Conservation (phyloP, 2,113 vertebrate species). For the Hydrolagus affinis region DNA sequence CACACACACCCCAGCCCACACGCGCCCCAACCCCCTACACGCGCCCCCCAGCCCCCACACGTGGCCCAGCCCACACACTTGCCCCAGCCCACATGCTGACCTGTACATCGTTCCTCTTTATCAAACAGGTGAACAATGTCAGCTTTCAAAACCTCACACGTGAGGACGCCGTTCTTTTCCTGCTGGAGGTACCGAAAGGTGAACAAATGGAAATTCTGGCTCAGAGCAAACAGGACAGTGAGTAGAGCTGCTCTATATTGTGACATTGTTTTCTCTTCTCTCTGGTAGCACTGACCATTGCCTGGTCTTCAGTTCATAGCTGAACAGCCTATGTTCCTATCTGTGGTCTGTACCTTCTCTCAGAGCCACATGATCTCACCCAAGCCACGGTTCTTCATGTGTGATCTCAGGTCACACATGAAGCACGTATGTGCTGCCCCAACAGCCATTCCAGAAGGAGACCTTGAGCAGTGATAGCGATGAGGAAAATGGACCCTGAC, state of each 20-base stretch:
- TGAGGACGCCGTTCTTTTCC: slow-evolving; percentile 78
- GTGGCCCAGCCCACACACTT: background rate
- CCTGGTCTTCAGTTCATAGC: no score
- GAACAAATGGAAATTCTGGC: slow-evolving; percentile 60
- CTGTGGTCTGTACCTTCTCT: slow-evolving; percentile 69
- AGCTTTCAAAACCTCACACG: slow-evolving; percentile 75
- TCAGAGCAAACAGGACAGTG: slow-evolving; percentile 84
- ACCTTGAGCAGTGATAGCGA: no score
- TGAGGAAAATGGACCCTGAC: no score
- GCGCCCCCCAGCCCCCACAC: background rate
- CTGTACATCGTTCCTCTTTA: background rate
- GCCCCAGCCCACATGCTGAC: background rate
- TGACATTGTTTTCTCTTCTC: no score
- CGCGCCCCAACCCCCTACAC: no score
- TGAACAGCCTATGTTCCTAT: no score
- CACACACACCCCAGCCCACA: no score
- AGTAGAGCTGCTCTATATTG: slow-evolving; percentile 45
- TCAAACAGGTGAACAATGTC: slow-evolving; percentile 68
- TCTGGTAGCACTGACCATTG: no score
- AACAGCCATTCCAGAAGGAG: no score
- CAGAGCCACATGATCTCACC: slow-evolving; percentile 77
- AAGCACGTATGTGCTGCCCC: no score
- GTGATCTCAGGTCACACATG: no score
- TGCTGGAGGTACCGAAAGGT: slow-evolving; percentile 62
- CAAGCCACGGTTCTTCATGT: no score